Conservation (phyloP, 2,797 vertebrate species). For the Mastacembelus armatus region DNA sequence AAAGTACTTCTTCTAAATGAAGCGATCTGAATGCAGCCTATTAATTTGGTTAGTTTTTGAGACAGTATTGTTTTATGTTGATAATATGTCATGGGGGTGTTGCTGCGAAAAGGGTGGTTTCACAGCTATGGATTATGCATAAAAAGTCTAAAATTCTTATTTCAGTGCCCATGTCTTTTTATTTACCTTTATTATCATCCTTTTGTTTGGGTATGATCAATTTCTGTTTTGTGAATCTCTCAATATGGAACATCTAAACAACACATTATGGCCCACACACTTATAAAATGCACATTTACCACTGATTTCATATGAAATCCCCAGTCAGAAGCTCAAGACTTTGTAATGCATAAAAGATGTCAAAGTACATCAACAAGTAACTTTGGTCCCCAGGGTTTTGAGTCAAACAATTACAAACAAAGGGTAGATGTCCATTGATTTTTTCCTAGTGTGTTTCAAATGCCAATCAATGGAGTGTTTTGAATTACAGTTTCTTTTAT, state of each 20-base stretch:
- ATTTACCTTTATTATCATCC: neutral
- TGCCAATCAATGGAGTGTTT: conserved; percentile 60
- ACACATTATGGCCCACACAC: neutral
- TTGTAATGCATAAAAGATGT: conserved; percentile 17
- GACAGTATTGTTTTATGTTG: conserved; percentile 29
- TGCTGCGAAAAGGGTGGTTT: conserved; percentile 5
- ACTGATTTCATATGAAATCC: neutral
- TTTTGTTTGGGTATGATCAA: neutral
- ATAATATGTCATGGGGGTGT: conserved; percentile 11
- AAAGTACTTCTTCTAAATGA: no score
- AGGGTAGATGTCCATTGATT: conserved; percentile 62
- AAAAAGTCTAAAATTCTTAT: neutral
- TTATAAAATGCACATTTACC: neutral
- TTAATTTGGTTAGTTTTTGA: conserved; percentile 35
- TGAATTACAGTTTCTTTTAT: conserved; percentile 41
- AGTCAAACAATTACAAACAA: conserved; percentile 53
- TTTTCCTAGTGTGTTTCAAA: conserved; percentile 52
- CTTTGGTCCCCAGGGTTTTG: conserved; percentile 28
- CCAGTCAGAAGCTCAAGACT: neutral
- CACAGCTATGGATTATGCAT: neutral
- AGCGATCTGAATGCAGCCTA: conserved; percentile 53
- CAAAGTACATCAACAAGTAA: conserved; percentile 18
- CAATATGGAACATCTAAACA: neutral
- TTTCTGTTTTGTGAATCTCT: neutral
- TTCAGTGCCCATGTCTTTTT: neutral